These are phyloP conservation scores for Stenodema calcarata DNA, from an alignment of 2,888 invertebrate species.

Conservation along the genomic window DNA sequence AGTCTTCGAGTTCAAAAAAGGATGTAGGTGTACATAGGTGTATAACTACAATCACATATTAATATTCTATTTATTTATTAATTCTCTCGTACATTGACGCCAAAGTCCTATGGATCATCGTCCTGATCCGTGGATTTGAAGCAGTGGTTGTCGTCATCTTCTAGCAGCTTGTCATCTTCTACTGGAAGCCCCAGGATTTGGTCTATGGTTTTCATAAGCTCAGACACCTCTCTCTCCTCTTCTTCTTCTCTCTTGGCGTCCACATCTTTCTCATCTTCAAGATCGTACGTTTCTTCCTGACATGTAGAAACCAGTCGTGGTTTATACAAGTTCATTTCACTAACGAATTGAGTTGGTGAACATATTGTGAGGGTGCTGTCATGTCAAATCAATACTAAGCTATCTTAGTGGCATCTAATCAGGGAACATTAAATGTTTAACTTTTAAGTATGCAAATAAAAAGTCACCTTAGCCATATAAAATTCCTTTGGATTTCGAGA, in stretches of 20 bases:
- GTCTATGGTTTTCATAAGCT: constrained; percentile 30
- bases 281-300: constrained; percentile 11
- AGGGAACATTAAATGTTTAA: no score
- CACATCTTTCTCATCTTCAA: constrained; percentile 12
- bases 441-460: no score
- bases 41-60: no score
- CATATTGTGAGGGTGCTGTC: no score
- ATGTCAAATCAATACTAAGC: no score
- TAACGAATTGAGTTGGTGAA: not conserved
- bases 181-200: not conserved
- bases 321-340: not conserved
- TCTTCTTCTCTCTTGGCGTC: constrained; percentile 27
- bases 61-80: no score
- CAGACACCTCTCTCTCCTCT: constrained; percentile 15
- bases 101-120: not conserved
- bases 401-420: no score
- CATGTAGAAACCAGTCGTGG: not conserved
- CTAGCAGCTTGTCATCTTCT: constrained; percentile 11
- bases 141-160: constrained; percentile 1
- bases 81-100: no score
- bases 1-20: no score
- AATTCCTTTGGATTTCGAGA: no score
- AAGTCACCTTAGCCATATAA: no score
- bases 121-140: not conserved
- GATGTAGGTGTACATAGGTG: no score